These are phyloP conservation scores for Heteronetta atricapilla DNA, from an alignment of 2,113 vertebrate genomes.

Conservation along the genomic window DNA sequence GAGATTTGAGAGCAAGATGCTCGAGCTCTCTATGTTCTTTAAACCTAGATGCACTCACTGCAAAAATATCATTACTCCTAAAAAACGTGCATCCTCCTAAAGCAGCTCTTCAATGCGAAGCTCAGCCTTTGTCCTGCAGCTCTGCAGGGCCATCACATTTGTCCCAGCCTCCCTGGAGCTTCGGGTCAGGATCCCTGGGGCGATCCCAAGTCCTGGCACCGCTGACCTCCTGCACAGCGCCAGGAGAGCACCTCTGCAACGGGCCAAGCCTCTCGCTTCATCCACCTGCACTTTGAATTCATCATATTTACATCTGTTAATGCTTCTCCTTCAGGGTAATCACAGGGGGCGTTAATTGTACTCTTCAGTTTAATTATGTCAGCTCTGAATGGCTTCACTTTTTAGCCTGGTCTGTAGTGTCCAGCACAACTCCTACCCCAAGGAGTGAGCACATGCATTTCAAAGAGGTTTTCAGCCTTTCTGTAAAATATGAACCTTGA, in stretches of 20 bases:
- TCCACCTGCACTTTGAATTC: background rate
- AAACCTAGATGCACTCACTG: background rate
- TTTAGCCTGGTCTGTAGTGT: background rate
- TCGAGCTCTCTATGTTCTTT: background rate
- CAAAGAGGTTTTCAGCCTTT: background rate
- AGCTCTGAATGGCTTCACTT: background rate
- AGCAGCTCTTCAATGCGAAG: rapidly evolving
- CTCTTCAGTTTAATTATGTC: constrained; percentile 14
- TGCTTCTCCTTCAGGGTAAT: background rate
- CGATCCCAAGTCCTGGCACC: background rate
- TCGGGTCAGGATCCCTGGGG: rapidly evolving
- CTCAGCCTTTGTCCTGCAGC: background rate
- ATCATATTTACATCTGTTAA: background rate
- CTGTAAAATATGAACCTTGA: background rate
- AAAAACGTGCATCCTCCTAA: background rate
- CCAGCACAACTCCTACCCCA: background rate
- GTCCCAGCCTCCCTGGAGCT: background rate
- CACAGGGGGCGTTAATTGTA: constrained; percentile 37
- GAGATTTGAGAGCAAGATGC: background rate
- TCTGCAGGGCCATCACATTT: rapidly evolving
- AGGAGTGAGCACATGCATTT: background rate
- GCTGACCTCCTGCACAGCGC: background rate
- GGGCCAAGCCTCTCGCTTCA: background rate
- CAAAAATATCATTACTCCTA: background rate
- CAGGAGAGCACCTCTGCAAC: background rate